These are phyloP conservation scores for Trachelus tabidus DNA, from an alignment of 2,888 invertebrate species.

Conservation along the genomic window DNA sequence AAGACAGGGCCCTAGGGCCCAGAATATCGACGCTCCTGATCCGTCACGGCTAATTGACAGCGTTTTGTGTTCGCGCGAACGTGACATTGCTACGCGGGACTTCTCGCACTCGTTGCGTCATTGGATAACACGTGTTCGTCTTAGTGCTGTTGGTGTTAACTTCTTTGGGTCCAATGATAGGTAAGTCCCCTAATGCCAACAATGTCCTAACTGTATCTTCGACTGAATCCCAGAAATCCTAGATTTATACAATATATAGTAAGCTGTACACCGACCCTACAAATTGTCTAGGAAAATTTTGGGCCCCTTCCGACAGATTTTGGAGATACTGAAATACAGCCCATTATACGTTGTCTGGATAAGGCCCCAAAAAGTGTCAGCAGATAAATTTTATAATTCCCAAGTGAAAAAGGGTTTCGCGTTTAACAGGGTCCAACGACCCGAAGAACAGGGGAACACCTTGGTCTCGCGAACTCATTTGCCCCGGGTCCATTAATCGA, in stretches of 20 bases:
- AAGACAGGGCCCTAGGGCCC: background rate
- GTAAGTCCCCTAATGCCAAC: conserved; percentile 13
- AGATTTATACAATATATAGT: background rate
- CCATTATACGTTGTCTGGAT: background rate
- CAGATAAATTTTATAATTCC: background rate
- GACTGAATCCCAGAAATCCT: background rate
- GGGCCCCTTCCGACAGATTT: background rate
- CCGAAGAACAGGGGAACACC: background rate
- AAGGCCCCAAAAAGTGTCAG: background rate
- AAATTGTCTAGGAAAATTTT: background rate
- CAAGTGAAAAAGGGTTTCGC: background rate
- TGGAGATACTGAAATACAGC: background rate
- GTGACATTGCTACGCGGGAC: conserved; percentile 22
- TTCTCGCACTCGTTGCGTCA: background rate
- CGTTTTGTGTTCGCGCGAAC: conserved; percentile 28
- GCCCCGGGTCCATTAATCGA: background rate
- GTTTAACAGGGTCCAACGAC: background rate
- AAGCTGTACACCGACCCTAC: background rate
- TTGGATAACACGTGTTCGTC: background rate
- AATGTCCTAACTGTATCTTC: conserved; percentile 18
- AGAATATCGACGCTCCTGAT: background rate
- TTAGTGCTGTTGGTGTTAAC: background rate
- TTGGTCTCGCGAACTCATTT: conserved; percentile 1
- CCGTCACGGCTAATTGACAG: conserved; percentile 23
- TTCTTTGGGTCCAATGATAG: conserved; percentile 17